Percentiles rank a stretch among this genome's conserved stretches.
phyloP scores from a whole-genome alignment of 2,888 invertebrate genomes.

The Polietes domitor region DNA sequence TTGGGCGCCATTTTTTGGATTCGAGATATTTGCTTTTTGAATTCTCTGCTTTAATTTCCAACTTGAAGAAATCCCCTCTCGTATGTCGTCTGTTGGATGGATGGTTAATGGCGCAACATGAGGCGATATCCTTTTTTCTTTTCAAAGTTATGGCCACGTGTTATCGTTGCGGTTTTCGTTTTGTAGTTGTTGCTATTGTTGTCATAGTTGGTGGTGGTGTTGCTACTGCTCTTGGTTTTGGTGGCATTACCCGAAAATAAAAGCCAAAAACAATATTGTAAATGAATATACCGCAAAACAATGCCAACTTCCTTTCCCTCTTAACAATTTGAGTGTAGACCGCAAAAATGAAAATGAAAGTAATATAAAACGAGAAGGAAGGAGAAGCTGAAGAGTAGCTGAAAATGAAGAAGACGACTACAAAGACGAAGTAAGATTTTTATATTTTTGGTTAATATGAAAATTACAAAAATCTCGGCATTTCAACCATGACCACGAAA shows the following conservation, averaged over 20 bases:
- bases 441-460: not conserved
- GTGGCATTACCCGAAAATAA: not conserved
- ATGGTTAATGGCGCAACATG: not conserved
- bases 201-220: not conserved
- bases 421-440: slow-evolving; percentile 26
- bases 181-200: not conserved
- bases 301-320: slow-evolving; percentile 31
- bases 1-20: not conserved
- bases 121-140: slow-evolving; percentile 15
- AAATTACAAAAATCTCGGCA: slow-evolving; percentile 19
- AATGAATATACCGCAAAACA: slow-evolving; percentile 50
- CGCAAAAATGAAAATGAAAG: slow-evolving; percentile 24
- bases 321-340: not conserved
- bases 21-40: not conserved
- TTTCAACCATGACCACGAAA: slow-evolving; percentile 41
- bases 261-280: slow-evolving; percentile 19
- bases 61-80: not conserved
- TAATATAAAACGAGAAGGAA: not conserved
- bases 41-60: not conserved
- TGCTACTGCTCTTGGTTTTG: not conserved
- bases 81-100: too few relatives aligned
- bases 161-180: not conserved
- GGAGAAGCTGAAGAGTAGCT: not conserved
- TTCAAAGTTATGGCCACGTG: slow-evolving; percentile 34
- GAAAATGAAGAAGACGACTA: slow-evolving; percentile 2